Base-by-base conservation (phyloP, 2,888 invertebrate genomes). In the Tupiocoris notatus region DNA sequence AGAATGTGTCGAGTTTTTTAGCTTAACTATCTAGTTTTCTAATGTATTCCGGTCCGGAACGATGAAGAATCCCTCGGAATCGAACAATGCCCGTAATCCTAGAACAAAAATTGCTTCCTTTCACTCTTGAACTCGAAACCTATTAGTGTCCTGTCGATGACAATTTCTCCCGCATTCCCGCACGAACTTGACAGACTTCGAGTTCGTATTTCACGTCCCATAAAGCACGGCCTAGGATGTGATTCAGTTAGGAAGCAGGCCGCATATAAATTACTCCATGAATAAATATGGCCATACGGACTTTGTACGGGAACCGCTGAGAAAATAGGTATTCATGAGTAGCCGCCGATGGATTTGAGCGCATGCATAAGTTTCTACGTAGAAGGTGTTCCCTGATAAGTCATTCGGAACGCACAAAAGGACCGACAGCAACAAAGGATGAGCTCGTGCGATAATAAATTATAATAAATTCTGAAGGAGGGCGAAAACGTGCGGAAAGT, bases 191-290 rank as follows among this genome's bases (percentile, higher is more conserved):
- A n/a, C n/a, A n/a, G n/a, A n/a, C n/a, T n/a, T n/a, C n/a, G n/a
- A n/a, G n/a, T n/a, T n/a, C n/a, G n/a, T n/a, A 12, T 21, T 63
- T 63, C 63, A 63, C 59, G 24, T 24, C 58, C 22, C 25, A 58
- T 59, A 59, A 58, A 59, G 18, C 23, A 22, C 24, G 57, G 12
- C 70, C 25, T 25, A 20, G 20, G 65, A 39, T 18, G 25, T 58
- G 24, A 70, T 70, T 70, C 70, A 59, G 70, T 70, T 70, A 70
- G 59, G n/a, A n/a, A 59, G 24, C 70, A 20, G 70, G 24, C 70
- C 25, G 70, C 70, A 70, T 70, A 70, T 70, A 70, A 70, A 70
- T 70, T 70, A 70, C 59, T 70, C 70, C 59, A 70, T 70, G 70
- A 70, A 70, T 70, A 70, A 70, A 70, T 70, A 70, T 70, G 57